Percentiles rank a stretch among this genome's conserved stretches.
Evolutionary conservation across 2,797 vertebrate species (phyloP).

Genomic region (Labroides dimidiatus): DNA sequence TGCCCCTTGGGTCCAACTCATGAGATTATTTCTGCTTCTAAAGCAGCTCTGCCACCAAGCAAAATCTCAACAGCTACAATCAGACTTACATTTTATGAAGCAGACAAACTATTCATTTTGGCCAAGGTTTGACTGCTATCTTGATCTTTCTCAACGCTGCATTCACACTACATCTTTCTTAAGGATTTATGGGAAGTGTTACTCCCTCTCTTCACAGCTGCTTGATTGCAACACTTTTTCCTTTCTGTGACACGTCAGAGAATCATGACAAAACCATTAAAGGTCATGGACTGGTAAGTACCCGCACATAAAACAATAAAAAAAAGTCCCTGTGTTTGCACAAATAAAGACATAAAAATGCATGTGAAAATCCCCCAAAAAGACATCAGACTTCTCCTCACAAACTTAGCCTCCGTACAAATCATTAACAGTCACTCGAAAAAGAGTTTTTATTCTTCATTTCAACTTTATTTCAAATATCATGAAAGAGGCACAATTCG

Average conservation of each 20-base stretch:
- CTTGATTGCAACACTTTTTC: conserved; percentile 52
- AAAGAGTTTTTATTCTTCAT: no score
- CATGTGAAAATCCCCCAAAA: neutral
- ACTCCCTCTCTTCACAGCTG: conserved; percentile 34
- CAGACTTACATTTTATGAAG: conserved; percentile 6
- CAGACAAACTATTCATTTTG: conserved; percentile 34
- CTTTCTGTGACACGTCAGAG: conserved; percentile 27
- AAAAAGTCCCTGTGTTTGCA: conserved; percentile 8
- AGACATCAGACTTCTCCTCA: neutral
- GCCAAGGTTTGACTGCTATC: conserved; percentile 39
- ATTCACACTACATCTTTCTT: conserved; percentile 39
- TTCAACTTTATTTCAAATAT: no score
- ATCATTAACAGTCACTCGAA: no score
- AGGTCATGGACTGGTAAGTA: conserved; percentile 40
- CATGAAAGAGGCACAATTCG: no score
- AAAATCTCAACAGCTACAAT: conserved; percentile 3
- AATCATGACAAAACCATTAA: conserved; percentile 57
- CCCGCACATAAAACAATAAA: conserved; percentile 8
- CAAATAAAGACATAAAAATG: conserved; percentile 27
- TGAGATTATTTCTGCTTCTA: neutral
- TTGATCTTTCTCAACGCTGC: conserved; percentile 28
- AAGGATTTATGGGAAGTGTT: conserved; percentile 37
- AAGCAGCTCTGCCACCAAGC: conserved; percentile 8
- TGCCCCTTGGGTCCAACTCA: neutral
- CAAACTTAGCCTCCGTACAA: conserved; percentile 16